A percentile compares a stretch with the other conserved stretches of the same genome.
Evolutionary conservation across 2,797 vertebrate species (phyloP).

Genomic region (Premnoplex brunnescens): DNA sequence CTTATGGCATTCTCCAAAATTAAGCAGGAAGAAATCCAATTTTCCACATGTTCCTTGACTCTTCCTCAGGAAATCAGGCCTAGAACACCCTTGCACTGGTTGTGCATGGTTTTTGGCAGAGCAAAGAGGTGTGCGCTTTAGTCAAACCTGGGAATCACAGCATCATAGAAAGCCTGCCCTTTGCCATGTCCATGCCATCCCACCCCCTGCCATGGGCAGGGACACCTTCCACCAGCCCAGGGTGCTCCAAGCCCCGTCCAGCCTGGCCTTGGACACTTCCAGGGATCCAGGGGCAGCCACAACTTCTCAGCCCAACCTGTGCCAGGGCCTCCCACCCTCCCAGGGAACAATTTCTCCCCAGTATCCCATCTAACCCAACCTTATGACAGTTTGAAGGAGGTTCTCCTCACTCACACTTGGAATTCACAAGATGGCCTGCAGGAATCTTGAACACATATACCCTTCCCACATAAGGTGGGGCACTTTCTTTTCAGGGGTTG

Average conservation of each 20-base stretch:
- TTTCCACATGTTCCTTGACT: background rate
- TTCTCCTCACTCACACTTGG: background rate
- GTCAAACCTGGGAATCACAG: too few species aligned
- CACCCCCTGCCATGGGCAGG: background rate
- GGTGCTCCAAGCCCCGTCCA: background rate
- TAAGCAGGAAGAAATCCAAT: background rate
- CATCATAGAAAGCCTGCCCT: background rate
- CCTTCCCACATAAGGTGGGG: too few species aligned
- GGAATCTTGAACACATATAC: background rate
- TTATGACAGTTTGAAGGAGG: too few species aligned
- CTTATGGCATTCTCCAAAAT: background rate
- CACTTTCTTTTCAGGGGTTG: background rate
- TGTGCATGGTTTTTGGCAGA: background rate
- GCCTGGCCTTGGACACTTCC: fast-evolving
- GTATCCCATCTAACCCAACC: too few species aligned
- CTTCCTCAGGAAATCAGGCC: background rate
- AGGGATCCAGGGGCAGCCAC: background rate
- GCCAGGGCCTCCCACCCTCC: background rate
- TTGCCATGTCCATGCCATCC: background rate
- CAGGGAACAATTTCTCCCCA: fast-evolving
- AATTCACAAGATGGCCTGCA: background rate
- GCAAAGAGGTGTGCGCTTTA: background rate
- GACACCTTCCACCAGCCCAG: background rate
- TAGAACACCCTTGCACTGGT: background rate
- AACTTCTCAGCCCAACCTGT: background rate